phyloP scores from a whole-genome alignment of 2,888 invertebrate genomes.

The Drosophila histrio region DNA sequence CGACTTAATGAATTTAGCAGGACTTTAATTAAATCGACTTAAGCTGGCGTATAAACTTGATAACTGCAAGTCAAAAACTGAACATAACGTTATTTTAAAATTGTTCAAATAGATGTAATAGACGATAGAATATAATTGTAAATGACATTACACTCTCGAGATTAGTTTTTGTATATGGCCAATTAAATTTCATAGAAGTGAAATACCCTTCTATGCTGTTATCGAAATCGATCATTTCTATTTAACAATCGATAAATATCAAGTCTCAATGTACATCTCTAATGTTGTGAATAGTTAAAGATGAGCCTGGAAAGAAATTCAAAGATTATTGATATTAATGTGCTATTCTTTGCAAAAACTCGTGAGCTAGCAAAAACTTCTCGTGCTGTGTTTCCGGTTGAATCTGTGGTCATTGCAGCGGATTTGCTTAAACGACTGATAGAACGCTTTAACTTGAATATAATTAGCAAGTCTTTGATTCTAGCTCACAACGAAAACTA shows the following conservation, averaged over 20 bases:
- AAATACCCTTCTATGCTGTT: background rate
- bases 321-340: conserved; percentile 11
- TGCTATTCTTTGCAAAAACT: conserved; percentile 93
- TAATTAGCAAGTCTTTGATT: conserved; percentile 89
- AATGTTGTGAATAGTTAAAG: conserved; percentile 2
- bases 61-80: too few relatives aligned
- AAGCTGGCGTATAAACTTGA: too few relatives aligned
- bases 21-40: too few relatives aligned
- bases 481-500: conserved; percentile 94
- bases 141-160: too few relatives aligned
- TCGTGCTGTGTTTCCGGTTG: conserved; percentile 85
- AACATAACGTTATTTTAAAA: too few relatives aligned
- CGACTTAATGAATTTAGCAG: too few relatives aligned
- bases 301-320: conserved; percentile 17
- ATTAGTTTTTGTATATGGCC: too few relatives aligned
- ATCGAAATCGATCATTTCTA: background rate
- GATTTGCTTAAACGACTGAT: conserved; percentile 87
- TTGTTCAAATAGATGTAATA: too few relatives aligned
- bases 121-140: too few relatives aligned
- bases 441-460: conserved; percentile 87
- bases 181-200: too few relatives aligned
- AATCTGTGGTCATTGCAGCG: conserved; percentile 85
- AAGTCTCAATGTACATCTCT: background rate
- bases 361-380: conserved; percentile 90
- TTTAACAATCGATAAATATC: background rate